Evolutionary conservation across 2,113 vertebrate genomes (phyloP).

Genomic region (Mirounga angustirostris): DNA sequence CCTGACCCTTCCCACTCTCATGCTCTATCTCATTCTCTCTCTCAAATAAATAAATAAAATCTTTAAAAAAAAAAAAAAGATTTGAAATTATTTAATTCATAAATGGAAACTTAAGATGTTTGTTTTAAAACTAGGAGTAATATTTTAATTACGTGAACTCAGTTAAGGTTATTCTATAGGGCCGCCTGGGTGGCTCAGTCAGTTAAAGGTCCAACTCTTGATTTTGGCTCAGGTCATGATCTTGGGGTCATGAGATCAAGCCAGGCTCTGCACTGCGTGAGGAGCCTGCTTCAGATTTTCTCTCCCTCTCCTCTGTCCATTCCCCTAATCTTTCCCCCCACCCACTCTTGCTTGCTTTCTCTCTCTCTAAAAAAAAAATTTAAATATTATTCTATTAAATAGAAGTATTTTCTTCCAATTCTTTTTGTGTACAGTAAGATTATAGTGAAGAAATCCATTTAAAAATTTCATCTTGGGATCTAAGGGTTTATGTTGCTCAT

Average conservation of each 20-base stretch:
- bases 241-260: background rate
- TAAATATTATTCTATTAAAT: background rate
- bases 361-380: background rate
- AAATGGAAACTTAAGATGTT: constrained; percentile 30
- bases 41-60: too few species aligned
- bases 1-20: too few species aligned
- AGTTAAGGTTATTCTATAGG: background rate
- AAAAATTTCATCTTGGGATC: background rate
- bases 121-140: constrained; percentile 48
- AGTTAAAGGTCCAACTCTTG: background rate
- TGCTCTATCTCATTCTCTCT: too few species aligned
- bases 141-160: constrained; percentile 45
- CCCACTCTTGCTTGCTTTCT: background rate
- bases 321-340: background rate
- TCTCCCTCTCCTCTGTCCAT: background rate
- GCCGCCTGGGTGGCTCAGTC: background rate
- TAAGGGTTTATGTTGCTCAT: background rate
- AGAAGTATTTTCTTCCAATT: constrained; percentile 27
- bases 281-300: too few species aligned
- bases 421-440: background rate
- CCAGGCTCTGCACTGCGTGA: background rate
- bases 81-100: constrained; percentile 52
- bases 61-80: background rate
- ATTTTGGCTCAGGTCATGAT: background rate
- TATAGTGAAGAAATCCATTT: constrained; percentile 31